Evolutionary conservation across 2,797 vertebrate species (phyloP).

Genomic region (Dallia pectoralis): DNA sequence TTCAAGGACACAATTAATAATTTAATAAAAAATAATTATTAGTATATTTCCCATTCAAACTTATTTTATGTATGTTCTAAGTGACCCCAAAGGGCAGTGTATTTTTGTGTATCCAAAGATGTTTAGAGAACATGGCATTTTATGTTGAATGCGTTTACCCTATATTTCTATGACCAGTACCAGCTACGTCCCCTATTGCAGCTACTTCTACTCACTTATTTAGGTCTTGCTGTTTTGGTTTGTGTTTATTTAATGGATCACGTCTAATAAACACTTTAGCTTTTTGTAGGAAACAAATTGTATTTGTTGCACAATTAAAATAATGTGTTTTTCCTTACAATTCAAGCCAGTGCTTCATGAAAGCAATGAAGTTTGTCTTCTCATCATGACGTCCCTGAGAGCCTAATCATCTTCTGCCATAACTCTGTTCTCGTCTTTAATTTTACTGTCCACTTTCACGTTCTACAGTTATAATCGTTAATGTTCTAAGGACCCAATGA

Average conservation of each 20-base stretch:
- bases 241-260: neutral
- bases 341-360: neutral
- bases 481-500: constrained; percentile 59
- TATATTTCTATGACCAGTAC: neutral
- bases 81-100: too few species aligned
- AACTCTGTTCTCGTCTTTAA: constrained; percentile 60
- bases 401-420: constrained; percentile 66
- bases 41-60: too few species aligned
- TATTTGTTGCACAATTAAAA: neutral
- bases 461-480: constrained; percentile 65
- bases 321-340: neutral
- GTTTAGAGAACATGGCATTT: neutral
- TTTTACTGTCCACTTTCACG: constrained; percentile 69
- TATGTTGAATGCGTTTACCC: neutral
- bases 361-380: neutral
- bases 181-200: neutral
- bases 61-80: too few species aligned
- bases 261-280: neutral
- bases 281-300: neutral
- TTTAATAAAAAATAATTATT: too few species aligned
- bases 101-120: neutral
- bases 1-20: too few species aligned
- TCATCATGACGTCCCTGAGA: constrained; percentile 10
- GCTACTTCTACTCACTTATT: neutral
- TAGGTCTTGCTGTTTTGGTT: neutral